These are phyloP conservation scores for Platycheirus rosarum DNA, from an alignment of 2,888 invertebrate genomes.

Conservation along the genomic window DNA sequence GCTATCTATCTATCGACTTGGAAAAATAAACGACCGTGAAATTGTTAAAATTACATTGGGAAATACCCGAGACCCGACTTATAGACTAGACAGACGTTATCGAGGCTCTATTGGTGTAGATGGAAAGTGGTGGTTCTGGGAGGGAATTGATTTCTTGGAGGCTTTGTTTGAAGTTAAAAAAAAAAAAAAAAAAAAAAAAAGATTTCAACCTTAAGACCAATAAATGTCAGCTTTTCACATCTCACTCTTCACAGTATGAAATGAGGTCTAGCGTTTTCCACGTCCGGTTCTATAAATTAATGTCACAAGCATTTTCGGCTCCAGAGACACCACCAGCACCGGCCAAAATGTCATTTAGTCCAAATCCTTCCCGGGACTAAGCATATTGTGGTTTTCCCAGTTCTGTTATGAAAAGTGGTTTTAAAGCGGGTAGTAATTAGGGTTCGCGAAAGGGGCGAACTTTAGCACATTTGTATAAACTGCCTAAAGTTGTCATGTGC, in stretches of 20 bases:
- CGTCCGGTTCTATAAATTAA: constrained; percentile 6
- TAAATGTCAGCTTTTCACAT: too few species aligned
- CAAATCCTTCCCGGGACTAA: constrained; percentile 2
- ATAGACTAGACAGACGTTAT: neutral
- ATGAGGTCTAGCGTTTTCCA: neutral
- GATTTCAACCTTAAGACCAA: too few species aligned
- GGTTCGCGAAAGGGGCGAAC: neutral
- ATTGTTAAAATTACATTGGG: constrained; percentile 32
- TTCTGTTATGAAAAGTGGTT: constrained; percentile 15
- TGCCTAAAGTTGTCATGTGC: constrained; percentile 15
- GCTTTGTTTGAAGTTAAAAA: too few species aligned
- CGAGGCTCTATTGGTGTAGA: neutral
- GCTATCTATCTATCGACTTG: constrained; percentile 40
- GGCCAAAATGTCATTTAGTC: constrained; percentile 23
- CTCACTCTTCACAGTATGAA: constrained; percentile 8
- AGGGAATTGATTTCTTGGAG: too few species aligned
- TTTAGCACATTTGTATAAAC: neutral
- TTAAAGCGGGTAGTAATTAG: constrained; percentile 1
- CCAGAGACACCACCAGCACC: neutral
- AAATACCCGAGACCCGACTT: constrained; percentile 4
- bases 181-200: too few species aligned
- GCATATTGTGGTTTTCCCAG: constrained; percentile 21
- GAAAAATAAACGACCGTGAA: constrained; percentile 63
- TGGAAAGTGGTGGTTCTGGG: neutral
- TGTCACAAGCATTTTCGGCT: constrained; percentile 2